phyloP scores from a whole-genome alignment of 2,797 vertebrate species.

The Sebastes oblongus region DNA sequence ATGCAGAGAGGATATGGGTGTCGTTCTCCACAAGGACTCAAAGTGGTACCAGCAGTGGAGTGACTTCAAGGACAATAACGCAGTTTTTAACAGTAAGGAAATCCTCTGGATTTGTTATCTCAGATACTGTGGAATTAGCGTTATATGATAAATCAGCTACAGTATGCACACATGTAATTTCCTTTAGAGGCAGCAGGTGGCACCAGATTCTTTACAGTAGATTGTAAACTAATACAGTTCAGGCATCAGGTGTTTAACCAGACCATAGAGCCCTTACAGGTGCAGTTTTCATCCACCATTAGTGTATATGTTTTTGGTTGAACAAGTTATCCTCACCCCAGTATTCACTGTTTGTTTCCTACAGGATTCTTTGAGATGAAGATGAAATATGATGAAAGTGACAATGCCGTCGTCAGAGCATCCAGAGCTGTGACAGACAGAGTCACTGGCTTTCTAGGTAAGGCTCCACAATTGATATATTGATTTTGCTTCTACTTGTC shows the following conservation, averaged over 20 bases:
- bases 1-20: constrained; percentile 87
- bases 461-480: not conserved
- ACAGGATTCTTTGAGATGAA: constrained; percentile 96
- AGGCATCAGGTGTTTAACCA: not conserved
- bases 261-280: not conserved
- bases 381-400: constrained; percentile 96
- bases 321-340: not conserved
- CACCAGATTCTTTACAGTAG: constrained; percentile 22
- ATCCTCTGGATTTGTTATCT: not conserved
- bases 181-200: constrained; percentile 59
- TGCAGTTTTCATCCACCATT: not conserved
- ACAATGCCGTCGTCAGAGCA: constrained; percentile 88
- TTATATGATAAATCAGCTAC: not conserved
- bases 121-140: not conserved
- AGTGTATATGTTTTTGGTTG: not conserved
- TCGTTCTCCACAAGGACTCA: constrained; percentile 94
- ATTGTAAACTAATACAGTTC: not conserved
- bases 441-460: constrained; percentile 89
- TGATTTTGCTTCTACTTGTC: not conserved
- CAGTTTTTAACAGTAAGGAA: constrained; percentile 91
- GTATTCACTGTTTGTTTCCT: not conserved
- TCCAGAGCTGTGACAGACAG: constrained; percentile 90
- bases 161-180: not conserved
- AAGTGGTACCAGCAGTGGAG: constrained; percentile 97
- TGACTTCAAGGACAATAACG: constrained; percentile 94